phyloP scores from a whole-genome alignment of 1,140 invertebrate species.

The Vanessa tameamea region DNA sequence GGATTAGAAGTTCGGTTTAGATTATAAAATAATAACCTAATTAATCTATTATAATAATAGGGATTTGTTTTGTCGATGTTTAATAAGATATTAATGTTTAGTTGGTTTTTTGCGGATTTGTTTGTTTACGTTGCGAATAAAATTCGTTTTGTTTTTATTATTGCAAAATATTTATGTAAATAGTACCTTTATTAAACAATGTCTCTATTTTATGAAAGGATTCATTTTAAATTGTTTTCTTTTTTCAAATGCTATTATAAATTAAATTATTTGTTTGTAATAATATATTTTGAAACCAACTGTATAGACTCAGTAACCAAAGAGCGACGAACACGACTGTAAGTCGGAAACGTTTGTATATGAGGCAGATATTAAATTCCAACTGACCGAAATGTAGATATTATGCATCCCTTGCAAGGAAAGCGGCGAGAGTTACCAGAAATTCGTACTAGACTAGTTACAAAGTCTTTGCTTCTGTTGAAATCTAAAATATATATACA shows the following conservation, averaged over 20 bases:
- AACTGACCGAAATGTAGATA: slow-evolving; percentile 54
- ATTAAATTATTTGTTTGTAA: no score
- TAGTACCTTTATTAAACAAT: no score
- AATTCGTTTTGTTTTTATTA: neutral
- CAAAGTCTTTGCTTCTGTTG: slow-evolving; percentile 2
- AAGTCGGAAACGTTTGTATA: slow-evolving; percentile 63
- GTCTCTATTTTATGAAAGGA: no score
- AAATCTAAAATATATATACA: no score
- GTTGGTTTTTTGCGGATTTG: neutral
- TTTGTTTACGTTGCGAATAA: neutral
- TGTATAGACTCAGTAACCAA: slow-evolving; percentile 56
- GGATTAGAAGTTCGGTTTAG: slow-evolving; percentile 45
- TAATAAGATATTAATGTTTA: neutral
- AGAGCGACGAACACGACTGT: slow-evolving; percentile 60
- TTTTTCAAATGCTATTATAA: neutral
- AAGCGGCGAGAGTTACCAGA: slow-evolving; percentile 26
- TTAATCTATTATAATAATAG: neutral
- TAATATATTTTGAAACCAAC: slow-evolving; percentile 36
- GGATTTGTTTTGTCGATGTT: neutral
- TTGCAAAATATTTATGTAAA: no score
- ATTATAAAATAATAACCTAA: neutral
- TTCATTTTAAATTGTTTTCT: neutral
- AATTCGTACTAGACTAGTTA: slow-evolving; percentile 25
- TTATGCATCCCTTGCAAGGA: slow-evolving; percentile 34
- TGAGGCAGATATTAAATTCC: slow-evolving; percentile 76